These are phyloP conservation scores for Helicoverpa assulta DNA, from an alignment of 2,888 invertebrate genomes.

Conservation along the genomic window DNA sequence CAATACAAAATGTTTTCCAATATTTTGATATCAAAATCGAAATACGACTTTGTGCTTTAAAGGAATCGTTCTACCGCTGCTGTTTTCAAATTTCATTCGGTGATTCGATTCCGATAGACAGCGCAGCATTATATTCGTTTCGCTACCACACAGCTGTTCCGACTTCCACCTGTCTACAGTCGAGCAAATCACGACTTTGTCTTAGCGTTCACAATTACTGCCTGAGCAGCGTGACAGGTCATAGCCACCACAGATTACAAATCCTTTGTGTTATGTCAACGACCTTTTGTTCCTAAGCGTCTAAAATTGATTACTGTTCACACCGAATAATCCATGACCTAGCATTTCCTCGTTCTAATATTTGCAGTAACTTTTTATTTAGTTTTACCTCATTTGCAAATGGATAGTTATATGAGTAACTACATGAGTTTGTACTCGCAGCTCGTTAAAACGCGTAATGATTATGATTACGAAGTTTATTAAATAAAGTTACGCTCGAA, in stretches of 20 bases:
- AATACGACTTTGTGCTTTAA: conserved; percentile 12
- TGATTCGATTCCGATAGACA: conserved; percentile 45
- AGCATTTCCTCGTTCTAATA: conserved; percentile 25
- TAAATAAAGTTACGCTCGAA: conserved; percentile 19
- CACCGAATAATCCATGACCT: conserved; percentile 35
- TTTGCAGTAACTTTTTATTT: conserved; percentile 30
- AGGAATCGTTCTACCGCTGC: conserved; percentile 30
- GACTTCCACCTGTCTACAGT: conserved; percentile 58
- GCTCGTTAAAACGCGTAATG: conserved; percentile 19
- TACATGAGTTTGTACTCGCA: conserved; percentile 10
- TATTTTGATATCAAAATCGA: conserved; percentile 24
- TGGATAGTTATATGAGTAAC: background rate
- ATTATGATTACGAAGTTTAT: conserved; percentile 24
- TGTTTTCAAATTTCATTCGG: conserved; percentile 24
- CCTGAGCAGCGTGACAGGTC: conserved; percentile 56
- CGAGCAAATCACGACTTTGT: conserved; percentile 48
- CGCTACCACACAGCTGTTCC: conserved; percentile 56
- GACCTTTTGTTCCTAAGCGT: conserved; percentile 47
- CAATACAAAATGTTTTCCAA: conserved; percentile 1
- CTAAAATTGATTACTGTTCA: conserved; percentile 47
- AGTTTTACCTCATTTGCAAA: conserved; percentile 14
- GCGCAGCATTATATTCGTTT: conserved; percentile 49
- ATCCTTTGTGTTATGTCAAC: conserved; percentile 57
- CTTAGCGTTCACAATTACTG: conserved; percentile 22
- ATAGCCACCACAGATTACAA: conserved; percentile 49